Conservation (phyloP, 2,797 vertebrate genomes). For the Onychomys leucogaster region DNA sequence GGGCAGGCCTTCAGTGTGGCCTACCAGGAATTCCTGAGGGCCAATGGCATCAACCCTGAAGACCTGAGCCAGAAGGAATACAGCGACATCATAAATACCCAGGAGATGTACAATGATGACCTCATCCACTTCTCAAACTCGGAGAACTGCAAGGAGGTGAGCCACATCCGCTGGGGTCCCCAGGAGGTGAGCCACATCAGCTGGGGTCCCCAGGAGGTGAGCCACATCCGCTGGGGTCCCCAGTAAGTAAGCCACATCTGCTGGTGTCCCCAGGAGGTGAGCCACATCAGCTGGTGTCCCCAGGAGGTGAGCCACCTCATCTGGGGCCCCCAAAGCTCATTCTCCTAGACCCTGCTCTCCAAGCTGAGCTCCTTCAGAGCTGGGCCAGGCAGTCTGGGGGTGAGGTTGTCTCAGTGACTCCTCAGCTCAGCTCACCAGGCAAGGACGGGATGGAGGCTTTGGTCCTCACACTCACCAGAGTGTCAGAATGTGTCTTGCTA, state of each 20-base stretch:
- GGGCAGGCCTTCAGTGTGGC: conserved; percentile 99
- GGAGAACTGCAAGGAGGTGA: conserved; percentile 99
- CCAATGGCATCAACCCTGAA: conserved; percentile 99
- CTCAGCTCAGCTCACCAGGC: neutral
- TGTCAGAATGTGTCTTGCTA: neutral
- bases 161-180: neutral
- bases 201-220: too few species aligned
- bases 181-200: too few species aligned
- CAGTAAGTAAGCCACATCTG: too few species aligned
- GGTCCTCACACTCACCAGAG: neutral
- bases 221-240: too few species aligned
- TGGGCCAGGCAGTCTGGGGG: neutral
- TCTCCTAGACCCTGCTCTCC: too few species aligned
- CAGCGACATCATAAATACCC: conserved; percentile 99
- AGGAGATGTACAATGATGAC: conserved; percentile 99
- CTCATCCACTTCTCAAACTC: conserved; percentile 99
- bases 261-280: too few species aligned
- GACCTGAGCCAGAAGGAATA: conserved; percentile 99
- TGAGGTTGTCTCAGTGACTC: neutral
- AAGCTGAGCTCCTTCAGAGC: neutral
- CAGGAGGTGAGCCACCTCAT: too few species aligned
- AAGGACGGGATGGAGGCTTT: neutral
- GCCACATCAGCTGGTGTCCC: neutral
- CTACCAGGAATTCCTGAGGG: conserved; percentile 98
- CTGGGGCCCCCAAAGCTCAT: neutral